These are phyloP conservation scores for Eupeodes luniger DNA, from an alignment of 2,888 invertebrate species.

Conservation along the genomic window DNA sequence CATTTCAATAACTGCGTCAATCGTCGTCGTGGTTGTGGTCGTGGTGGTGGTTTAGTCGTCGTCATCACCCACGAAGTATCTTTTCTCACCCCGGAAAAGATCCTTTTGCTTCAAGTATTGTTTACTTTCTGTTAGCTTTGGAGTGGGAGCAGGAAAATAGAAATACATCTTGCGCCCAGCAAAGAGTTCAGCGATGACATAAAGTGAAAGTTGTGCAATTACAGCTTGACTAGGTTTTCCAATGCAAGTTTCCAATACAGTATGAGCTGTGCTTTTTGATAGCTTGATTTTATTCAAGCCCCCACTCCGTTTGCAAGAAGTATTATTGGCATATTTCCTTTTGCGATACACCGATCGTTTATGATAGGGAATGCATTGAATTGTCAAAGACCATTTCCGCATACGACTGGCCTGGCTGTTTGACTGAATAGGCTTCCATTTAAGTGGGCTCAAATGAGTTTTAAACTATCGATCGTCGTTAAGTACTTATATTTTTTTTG, in stretches of 20 bases:
- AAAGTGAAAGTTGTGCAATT: slow-evolving; percentile 75
- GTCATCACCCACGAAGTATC: slow-evolving; percentile 63
- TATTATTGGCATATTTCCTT: slow-evolving; percentile 49
- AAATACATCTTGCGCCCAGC: slow-evolving; percentile 60
- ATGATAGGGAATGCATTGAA: slow-evolving; percentile 33
- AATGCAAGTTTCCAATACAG: slow-evolving; percentile 45
- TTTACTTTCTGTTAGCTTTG: slow-evolving; percentile 2
- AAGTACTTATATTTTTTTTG: background rate
- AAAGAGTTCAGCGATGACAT: slow-evolving; percentile 70
- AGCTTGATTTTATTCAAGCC: slow-evolving; percentile 44
- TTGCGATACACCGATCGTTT: slow-evolving; percentile 27
- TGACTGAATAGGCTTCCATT: slow-evolving; percentile 32
- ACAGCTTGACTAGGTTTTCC: slow-evolving; percentile 54
- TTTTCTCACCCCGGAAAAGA: slow-evolving; percentile 40
- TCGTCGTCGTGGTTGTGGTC: slow-evolving; percentile 18
- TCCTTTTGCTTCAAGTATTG: slow-evolving; percentile 45
- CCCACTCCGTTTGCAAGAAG: slow-evolving; percentile 8
- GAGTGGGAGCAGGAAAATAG: slow-evolving; percentile 56
- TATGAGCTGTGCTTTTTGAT: slow-evolving; percentile 28
- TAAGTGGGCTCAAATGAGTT: slow-evolving; percentile 36
- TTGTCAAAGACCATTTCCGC: slow-evolving; percentile 54
- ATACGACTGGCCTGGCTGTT: slow-evolving; percentile 7
- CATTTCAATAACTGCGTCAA: slow-evolving; percentile 56
- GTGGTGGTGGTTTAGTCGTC: background rate
- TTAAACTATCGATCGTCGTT: slow-evolving; percentile 1